These are phyloP conservation scores for Chelidonichthys spinosus DNA, from an alignment of 2,797 vertebrate species.

Conservation along the genomic window DNA sequence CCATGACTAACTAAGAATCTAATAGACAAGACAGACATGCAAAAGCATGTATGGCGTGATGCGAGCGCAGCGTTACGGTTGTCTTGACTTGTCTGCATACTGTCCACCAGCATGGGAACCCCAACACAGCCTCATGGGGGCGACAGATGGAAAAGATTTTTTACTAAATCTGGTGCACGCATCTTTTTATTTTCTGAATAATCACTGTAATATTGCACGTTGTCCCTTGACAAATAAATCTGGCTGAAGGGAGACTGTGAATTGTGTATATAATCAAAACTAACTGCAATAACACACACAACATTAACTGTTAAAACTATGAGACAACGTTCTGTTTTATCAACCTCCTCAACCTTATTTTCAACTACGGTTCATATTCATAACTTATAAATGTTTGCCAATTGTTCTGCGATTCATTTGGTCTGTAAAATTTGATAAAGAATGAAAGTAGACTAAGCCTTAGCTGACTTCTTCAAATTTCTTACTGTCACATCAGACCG, in stretches of 20 bases:
- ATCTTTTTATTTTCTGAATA: too few relatives aligned
- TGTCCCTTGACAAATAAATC: too few relatives aligned
- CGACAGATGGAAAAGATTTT: too few relatives aligned
- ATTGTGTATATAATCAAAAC: neutral
- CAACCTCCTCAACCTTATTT: neutral
- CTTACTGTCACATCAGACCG: neutral
- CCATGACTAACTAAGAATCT: conserved; percentile 16
- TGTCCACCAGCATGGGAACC: neutral
- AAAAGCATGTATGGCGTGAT: conserved; percentile 1
- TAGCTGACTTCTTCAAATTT: neutral
- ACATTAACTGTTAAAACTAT: too few relatives aligned
- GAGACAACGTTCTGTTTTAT: neutral
- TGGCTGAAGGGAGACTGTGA: too few relatives aligned
- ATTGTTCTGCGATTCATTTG: neutral
- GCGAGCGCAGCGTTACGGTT: neutral
- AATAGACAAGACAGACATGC: neutral
- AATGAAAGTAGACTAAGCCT: neutral
- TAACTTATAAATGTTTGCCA: neutral
- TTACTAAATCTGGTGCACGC: too few relatives aligned
- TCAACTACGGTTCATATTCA: neutral
- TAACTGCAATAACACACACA: neutral
- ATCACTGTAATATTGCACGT: too few relatives aligned
- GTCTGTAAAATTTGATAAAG: neutral
- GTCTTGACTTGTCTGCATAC: conserved; percentile 3
- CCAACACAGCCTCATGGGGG: too few relatives aligned